Percentiles rank a stretch among this genome's conserved stretches.
Evolutionary conservation across 2,797 vertebrate species (phyloP).

Genomic region (Microcaecilia unicolor): DNA sequence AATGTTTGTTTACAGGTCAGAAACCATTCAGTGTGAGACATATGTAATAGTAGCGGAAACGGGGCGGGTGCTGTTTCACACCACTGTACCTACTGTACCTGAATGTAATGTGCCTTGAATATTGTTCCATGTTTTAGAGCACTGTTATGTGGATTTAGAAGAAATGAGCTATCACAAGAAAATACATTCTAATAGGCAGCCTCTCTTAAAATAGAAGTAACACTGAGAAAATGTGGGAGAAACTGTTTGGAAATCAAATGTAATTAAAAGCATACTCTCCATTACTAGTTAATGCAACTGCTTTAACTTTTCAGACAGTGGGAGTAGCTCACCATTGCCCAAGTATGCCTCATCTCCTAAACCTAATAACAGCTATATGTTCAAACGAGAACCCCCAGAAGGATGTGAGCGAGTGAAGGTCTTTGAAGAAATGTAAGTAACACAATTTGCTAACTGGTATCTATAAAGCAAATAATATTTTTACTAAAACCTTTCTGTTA

Average conservation of each 20-base stretch:
- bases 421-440: constrained; percentile 95
- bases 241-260: constrained; percentile 48
- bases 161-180: constrained; percentile 23
- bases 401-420: constrained; percentile 96
- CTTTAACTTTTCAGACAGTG: constrained; percentile 75
- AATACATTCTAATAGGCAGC: constrained; percentile 21
- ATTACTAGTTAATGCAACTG: constrained; percentile 64
- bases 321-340: constrained; percentile 88
- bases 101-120: too few species aligned
- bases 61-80: too few species aligned
- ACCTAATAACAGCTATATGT: constrained; percentile 99
- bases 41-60: too few species aligned
- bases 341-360: constrained; percentile 96
- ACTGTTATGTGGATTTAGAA: constrained; percentile 27
- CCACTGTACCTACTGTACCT: too few species aligned
- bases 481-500: constrained; percentile 45
- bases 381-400: constrained; percentile 96
- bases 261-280: constrained; percentile 50
- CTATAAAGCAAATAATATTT: constrained; percentile 51
- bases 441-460: constrained; percentile 43
- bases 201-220: constrained; percentile 27
- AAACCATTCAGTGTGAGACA: too few species aligned
- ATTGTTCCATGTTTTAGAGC: constrained; percentile 23
- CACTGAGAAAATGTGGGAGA: constrained; percentile 20
- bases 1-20: too few species aligned